Conservation (phyloP, 2,113 vertebrate genomes). For the Willisornis vidua region DNA sequence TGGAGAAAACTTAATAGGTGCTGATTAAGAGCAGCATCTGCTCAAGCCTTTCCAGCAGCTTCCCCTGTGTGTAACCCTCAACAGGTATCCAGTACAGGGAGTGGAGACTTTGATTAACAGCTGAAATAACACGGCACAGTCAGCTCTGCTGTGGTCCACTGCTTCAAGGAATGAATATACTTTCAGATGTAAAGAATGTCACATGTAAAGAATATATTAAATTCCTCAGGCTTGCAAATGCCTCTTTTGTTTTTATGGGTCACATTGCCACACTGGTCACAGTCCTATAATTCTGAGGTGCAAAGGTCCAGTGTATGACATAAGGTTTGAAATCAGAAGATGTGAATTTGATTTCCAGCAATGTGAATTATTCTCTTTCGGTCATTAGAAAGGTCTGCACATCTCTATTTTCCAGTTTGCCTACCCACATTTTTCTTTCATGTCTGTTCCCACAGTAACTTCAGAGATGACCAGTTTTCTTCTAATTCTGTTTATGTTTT, state of each 20-base stretch:
- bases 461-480: background rate
- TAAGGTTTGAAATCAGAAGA: background rate
- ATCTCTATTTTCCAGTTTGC: background rate
- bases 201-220: background rate
- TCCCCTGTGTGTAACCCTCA: background rate
- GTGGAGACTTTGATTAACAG: background rate
- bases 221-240: background rate
- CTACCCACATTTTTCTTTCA: background rate
- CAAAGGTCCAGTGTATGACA: background rate
- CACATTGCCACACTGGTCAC: background rate
- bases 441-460: background rate
- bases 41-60: background rate
- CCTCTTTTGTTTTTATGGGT: background rate
- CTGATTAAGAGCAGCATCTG: background rate
- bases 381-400: background rate
- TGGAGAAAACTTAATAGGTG: background rate
- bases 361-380: background rate
- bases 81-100: background rate
- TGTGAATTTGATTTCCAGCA: background rate
- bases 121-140: background rate
- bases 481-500: background rate
- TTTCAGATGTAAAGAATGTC: background rate
- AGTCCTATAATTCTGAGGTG: background rate
- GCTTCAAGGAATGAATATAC: background rate
- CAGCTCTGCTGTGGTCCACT: background rate